A percentile compares a stretch with the other conserved stretches of the same genome.
phyloP scores from a whole-genome alignment of 2,888 invertebrate genomes.

The Caenorhabditis sinica region DNA sequence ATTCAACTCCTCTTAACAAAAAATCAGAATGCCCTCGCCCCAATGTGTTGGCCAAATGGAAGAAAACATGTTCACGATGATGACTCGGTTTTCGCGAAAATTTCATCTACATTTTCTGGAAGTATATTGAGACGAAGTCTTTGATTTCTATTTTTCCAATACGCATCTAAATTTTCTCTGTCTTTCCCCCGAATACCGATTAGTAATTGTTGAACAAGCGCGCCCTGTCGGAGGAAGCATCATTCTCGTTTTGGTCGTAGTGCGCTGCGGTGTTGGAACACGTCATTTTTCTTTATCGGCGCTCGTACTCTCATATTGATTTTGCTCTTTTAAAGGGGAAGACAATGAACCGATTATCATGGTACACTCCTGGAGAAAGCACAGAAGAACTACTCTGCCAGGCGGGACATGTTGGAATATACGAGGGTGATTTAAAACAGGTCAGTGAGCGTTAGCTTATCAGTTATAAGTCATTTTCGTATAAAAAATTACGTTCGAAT shows the following conservation, averaged over 20 bases:
- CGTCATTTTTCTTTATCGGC: conserved; percentile 20
- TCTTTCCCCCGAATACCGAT: not conserved
- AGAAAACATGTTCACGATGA: no score
- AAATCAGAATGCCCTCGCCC: no score
- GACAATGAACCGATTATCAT: conserved; percentile 80
- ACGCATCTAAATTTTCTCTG: not conserved
- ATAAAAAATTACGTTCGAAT: no score
- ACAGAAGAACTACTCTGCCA: conserved; percentile 83
- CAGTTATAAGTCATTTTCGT: no score
- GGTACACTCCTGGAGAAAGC: conserved; percentile 82
- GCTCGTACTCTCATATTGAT: not conserved
- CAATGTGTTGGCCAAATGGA: no score
- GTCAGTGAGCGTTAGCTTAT: no score
- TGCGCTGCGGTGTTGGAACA: conserved; percentile 12
- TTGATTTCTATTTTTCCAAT: not conserved
- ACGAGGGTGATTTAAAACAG: conserved; percentile 83
- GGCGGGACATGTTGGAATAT: conserved; percentile 82
- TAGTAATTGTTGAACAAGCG: conserved; percentile 20
- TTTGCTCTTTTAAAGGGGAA: not conserved
- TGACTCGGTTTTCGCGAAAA: no score
- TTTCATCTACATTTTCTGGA: no score
- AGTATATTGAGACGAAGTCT: no score
- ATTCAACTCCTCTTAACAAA: no score
- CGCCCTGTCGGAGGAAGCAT: conserved; percentile 33
- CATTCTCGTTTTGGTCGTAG: not conserved